Percentiles rank a stretch among this genome's conserved stretches.
Conservation (phyloP, 2,113 vertebrate species). For the Dipodomys spectabilis region DNA sequence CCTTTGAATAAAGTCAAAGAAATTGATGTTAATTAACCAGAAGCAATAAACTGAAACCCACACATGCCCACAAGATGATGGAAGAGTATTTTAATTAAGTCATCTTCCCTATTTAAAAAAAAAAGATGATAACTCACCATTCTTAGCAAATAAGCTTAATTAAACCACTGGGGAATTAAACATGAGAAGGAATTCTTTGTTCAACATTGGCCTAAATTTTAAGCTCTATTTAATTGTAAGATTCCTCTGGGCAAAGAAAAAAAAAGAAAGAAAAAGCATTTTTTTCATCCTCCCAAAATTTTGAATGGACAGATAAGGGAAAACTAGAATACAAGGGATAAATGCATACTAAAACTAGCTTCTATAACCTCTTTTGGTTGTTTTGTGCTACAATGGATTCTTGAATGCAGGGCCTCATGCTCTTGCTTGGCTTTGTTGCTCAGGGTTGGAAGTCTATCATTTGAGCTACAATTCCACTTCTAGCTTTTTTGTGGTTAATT, state of each 20-base stretch:
- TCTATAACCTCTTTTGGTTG: too few species aligned
- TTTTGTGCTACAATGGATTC: too few species aligned
- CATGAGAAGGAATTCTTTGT: slow-evolving; percentile 72
- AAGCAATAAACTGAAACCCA: slow-evolving; percentile 29
- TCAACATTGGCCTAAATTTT: slow-evolving; percentile 78
- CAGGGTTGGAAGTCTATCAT: too few species aligned
- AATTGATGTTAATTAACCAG: slow-evolving; percentile 56
- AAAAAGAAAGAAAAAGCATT: background rate
- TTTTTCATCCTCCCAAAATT: slow-evolving; percentile 39
- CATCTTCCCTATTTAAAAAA: slow-evolving; percentile 48
- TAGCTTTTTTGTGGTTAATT: too few species aligned
- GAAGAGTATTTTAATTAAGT: slow-evolving; percentile 70
- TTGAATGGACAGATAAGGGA: slow-evolving; percentile 9
- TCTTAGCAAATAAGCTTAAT: slow-evolving; percentile 73
- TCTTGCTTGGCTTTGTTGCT: too few species aligned
- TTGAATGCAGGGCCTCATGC: too few species aligned
- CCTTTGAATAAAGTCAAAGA: slow-evolving; percentile 42
- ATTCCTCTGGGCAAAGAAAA: slow-evolving; percentile 46
- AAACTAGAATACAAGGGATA: background rate
- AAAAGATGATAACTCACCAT: slow-evolving; percentile 64
- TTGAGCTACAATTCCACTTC: too few species aligned
- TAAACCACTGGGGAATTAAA: slow-evolving; percentile 74
- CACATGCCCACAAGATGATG: background rate
- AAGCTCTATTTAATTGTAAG: slow-evolving; percentile 77
- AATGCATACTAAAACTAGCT: background rate